Percentiles rank a stretch among this genome's conserved stretches.
Conservation (phyloP, 2,113 vertebrate genomes). For the Phylloscopus trochiloides region DNA sequence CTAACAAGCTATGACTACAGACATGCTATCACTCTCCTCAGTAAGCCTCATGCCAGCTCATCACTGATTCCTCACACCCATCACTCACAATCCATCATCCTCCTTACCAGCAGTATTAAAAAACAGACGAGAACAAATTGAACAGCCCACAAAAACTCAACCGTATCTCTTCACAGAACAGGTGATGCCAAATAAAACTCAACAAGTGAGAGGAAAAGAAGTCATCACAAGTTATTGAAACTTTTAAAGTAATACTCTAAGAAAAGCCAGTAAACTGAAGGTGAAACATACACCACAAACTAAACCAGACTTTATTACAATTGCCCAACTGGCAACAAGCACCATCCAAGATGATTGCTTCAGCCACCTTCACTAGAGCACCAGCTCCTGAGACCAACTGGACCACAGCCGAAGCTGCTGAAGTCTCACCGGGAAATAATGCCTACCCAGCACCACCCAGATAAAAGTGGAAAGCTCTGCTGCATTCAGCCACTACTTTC, state of each 20-base stretch:
- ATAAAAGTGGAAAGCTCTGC: neutral
- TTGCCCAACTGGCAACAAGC: neutral
- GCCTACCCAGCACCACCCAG: accelerated
- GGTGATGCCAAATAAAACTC: neutral
- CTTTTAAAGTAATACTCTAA: neutral
- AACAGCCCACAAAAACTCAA: neutral
- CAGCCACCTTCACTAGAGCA: neutral
- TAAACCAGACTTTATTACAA: neutral
- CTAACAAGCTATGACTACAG: neutral
- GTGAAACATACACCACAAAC: neutral
- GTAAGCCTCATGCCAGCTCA: neutral
- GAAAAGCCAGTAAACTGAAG: neutral
- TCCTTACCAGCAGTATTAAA: neutral
- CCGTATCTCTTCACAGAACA: neutral
- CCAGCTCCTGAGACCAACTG: neutral
- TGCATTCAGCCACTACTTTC: neutral
- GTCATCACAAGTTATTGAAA: neutral
- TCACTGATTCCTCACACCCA: neutral
- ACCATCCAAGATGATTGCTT: neutral
- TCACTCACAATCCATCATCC: neutral
- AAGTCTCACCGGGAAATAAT: neutral
- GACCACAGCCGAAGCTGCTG: neutral
- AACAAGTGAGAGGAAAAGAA: neutral
- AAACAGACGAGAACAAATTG: neutral
- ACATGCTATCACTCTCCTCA: neutral